Percentiles rank a stretch among this genome's conserved stretches.
phyloP scores from a whole-genome alignment of 2,113 vertebrate genomes.

The Dunckerocampus dactyliophorus region DNA sequence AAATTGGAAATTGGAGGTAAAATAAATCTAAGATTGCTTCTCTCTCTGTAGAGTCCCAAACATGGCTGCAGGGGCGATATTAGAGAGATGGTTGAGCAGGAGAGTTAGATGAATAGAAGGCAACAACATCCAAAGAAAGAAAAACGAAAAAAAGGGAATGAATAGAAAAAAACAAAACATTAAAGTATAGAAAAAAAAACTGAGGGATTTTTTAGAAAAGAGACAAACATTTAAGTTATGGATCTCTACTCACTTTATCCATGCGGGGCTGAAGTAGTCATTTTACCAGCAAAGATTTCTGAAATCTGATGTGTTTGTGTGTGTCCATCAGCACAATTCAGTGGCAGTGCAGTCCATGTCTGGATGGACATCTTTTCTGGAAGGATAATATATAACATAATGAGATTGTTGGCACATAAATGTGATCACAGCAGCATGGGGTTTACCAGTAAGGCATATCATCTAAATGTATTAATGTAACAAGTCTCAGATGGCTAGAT shows the following conservation, averaged over 20 bases:
- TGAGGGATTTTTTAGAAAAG: not conserved
- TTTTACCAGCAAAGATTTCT: conserved; percentile 34
- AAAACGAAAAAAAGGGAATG: not conserved
- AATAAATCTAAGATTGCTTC: conserved; percentile 65
- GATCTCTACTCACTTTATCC: conserved; percentile 49
- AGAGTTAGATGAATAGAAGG: conserved; percentile 56
- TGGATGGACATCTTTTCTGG: no score
- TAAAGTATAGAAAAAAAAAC: not conserved
- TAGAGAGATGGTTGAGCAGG: conserved; percentile 52
- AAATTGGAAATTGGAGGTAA: conserved; percentile 70
- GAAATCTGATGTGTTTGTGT: conserved; percentile 4
- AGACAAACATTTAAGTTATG: conserved; percentile 42
- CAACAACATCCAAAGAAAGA: conserved; percentile 19
- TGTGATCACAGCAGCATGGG: no score
- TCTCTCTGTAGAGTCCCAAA: conserved; percentile 67
- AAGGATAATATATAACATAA: no score
- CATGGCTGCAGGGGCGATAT: conserved; percentile 68
- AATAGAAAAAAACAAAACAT: conserved; percentile 7
- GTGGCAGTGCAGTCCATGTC: no score
- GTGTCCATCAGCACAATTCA: no score
- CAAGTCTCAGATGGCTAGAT: no score
- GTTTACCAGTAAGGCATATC: no score
- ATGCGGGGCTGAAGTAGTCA: conserved; percentile 50
- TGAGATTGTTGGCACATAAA: no score
- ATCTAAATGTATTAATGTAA: no score